Base-by-base conservation (phyloP, 2,113 vertebrate genomes). In the Ramphastos sulfuratus region DNA sequence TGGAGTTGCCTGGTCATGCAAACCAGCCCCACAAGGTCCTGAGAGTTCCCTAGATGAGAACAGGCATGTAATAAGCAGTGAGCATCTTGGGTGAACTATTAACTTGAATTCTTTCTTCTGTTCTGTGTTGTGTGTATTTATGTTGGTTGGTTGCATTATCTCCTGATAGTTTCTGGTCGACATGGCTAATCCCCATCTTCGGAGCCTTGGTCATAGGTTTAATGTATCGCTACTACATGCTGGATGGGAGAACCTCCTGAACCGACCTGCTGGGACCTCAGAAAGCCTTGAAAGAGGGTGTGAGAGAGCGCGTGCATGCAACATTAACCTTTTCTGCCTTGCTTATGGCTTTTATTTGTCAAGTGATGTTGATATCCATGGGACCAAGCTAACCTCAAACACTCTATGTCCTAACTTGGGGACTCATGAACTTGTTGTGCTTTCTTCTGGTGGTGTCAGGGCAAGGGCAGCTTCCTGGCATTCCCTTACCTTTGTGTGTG, bases 171-270 rank as follows among this genome's bases (percentile, higher is more conserved):
- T 98, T 97, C 75, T 99, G 99, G 99, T 96, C 97, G 1, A 98
- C 97, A 1, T 99, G 98, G 99, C 89, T 99, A 77, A 98, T 99
- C 91, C 98, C 98, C 69, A 95, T 98, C 30, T 5, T 99, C 1
- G 98, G 97, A 24, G 98, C 98, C 1, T 63, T 95, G 61, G 93
- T 98, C 59, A 37, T 99, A 81, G 99, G 98, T 35, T 72, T 99
- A 71, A 96, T 99, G 97, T 99, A 99, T 95, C 99, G 99, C 60
- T 99, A 98, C 93, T 99, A 98, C 92, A 50, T 94, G 71, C 33
- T 96, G 48, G 99, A 99, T 73, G 98, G 98, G 95, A 99, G 96
- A 94, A 98, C 98, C 65, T 98, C 98, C 59, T 98, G 98, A 98
- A 39, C 67, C 61, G 89, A 27, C 78, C 69, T 58, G 67, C 30